Base-by-base conservation (phyloP, 2,888 invertebrate species). In the Zelleria hepariella region DNA sequence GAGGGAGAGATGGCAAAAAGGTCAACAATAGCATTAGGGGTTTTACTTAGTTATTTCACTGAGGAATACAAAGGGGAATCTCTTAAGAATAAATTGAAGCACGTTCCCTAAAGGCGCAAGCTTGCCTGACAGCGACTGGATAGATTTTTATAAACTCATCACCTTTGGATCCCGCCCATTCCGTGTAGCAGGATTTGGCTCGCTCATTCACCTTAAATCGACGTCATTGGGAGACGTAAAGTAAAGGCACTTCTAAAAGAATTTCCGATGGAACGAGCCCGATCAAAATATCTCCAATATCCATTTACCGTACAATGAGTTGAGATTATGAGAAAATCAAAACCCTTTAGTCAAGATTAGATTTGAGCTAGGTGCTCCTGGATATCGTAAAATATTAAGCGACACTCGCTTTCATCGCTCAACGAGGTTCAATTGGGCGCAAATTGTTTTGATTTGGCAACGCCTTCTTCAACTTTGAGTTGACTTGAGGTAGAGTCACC, bases 201-300 rank as follows among this genome's bases (percentile, higher is more conserved):
- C 82, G 83, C 86, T 86, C 83, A 83, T 86, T 86, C 86, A 82
- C 82, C 84, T 85, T 86, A 86, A 86, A 86, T 86, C 79, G 86
- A 77, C 79, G 80, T 84, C 83, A 85, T 86, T 86, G 72, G 72
- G 73, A 78, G 70, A 81, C 75, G 82, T 83, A 81, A 86, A 87
- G 83, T 85, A 85, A 82, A 82, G 23, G 78, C 78, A 80, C 78
- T 83, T 77, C 78, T 72, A 80, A 82, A 83, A 83, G 82, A 79
- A 75, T 78, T 86, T 80, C 75, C 84, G 78, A 85, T 81, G 82
- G 84, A 85, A 80, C 71, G 78, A 70, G 49, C 72, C 74, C 80
- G 74, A 82, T 81, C 78, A 82, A 82, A 58, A 79, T 82, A 81
- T 84, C 82, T 80, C 82, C 84, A 82, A 84, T 83, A 84, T 82